Evolutionary conservation across 2,113 vertebrate species (phyloP).

Genomic region (Otis tarda): DNA sequence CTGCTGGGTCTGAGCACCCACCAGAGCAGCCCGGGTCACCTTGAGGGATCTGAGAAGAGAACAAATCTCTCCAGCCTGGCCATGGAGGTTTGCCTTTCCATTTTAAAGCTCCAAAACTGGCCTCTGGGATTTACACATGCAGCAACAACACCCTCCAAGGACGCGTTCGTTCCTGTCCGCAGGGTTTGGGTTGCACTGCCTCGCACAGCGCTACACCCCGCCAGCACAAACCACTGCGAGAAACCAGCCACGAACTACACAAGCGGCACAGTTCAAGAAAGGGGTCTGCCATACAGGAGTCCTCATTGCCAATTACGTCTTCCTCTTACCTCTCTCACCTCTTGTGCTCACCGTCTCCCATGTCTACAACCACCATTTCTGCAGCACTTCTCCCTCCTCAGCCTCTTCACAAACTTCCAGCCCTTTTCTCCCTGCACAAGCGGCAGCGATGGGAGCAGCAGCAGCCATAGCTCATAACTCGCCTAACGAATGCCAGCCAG

Average conservation of each 20-base stretch:
- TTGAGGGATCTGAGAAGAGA: not conserved
- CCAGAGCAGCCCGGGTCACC: not conserved
- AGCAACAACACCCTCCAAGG: not conserved
- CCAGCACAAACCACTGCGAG: not conserved
- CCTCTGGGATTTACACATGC: not conserved
- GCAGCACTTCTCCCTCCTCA: not conserved
- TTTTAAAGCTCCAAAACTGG: not conserved
- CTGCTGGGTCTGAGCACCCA: not conserved
- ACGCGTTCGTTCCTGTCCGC: rapidly evolving
- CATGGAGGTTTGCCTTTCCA: not conserved
- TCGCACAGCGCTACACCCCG: rapidly evolving
- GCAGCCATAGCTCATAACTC: slow-evolving; percentile 53
- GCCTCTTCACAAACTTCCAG: not conserved
- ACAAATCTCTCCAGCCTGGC: not conserved
- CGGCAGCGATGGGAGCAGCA: not conserved
- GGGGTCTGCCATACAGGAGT: not conserved
- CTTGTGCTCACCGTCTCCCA: not conserved
- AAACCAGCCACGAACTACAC: rapidly evolving
- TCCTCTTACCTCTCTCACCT: not conserved
- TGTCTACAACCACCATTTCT: not conserved
- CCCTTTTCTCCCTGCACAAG: not conserved
- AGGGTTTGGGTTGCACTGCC: not conserved
- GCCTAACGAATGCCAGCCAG: slow-evolving; percentile 36
- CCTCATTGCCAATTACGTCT: rapidly evolving
- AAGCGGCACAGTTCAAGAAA: not conserved